Evolutionary conservation across 2,113 vertebrate genomes (phyloP), one percentile per base, ranked within the genome.

Genomic region (Oostethus manadensis): DNA sequence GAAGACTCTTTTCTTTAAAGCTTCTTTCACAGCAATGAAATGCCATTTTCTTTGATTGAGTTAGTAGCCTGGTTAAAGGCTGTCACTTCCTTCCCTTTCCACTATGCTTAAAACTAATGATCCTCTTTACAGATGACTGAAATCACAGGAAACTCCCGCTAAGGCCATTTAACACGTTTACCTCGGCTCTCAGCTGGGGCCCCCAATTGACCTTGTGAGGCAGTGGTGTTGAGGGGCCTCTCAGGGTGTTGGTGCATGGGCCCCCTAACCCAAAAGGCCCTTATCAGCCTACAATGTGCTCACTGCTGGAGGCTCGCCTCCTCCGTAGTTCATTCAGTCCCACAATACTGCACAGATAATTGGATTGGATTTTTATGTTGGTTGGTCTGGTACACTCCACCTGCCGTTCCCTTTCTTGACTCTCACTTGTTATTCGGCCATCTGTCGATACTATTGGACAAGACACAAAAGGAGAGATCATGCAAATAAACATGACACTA

Each of bases 291-390:
- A 87, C 87, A 91, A 91, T 90, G 71, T 77, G 77, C 70, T 82
- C 90, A 81, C 88, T 77, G 86, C 87, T 87, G 89, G 89, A 85
- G 74, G 46, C 67, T 83, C 68, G 79, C 84, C 84, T 83, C 77
- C 70, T 74, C 63, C 81, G 20, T 74, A 66, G 67, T 74, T 83
- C 79, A 85, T 90, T 90, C 86, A 90, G 47, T 71, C 71, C 80
- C 82, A 86, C 84, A 90, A 88, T 86, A 75, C 86, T 20, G 33
- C 62, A 29, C 70, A 79, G 84, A 86, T 86, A 87, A 90, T 88
- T 80, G 85, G 90, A 90, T 91, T 91, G 85, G 83, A 87, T 89
- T 88, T 89, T 76, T 89, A 76, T 86, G 84, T 80, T 76, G 87
- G 79, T 87, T 83, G 81, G 77, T 80, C 77, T 79, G 70, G 74